Conservation (phyloP, 2,113 vertebrate species). For the Orientallactaga bullata region DNA sequence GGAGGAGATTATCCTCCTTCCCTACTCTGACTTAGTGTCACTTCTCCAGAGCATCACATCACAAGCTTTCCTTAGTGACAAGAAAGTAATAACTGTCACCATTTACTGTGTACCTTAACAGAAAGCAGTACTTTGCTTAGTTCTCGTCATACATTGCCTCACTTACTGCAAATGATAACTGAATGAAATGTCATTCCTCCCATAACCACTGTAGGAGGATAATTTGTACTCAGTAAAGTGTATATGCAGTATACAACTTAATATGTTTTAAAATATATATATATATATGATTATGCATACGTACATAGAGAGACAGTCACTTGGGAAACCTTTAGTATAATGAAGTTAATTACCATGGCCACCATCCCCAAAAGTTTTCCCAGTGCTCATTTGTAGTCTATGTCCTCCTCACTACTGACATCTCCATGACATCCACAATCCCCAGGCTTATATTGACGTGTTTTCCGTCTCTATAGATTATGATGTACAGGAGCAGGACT, state of each 20-base stretch:
- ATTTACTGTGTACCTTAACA: slow-evolving; percentile 50
- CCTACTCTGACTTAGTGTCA: slow-evolving; percentile 28
- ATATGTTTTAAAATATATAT: slow-evolving; percentile 15
- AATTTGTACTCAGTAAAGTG: slow-evolving; percentile 48
- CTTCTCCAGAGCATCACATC: neutral
- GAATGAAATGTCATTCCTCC: slow-evolving; percentile 51
- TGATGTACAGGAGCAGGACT: neutral
- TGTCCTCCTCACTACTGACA: neutral
- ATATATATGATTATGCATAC: no score
- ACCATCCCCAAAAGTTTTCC: neutral
- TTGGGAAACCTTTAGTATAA: neutral
- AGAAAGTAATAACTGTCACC: slow-evolving; percentile 58
- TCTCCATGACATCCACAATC: neutral
- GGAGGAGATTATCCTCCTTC: slow-evolving; percentile 22
- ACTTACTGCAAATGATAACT: slow-evolving; percentile 26
- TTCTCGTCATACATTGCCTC: neutral
- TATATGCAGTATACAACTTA: neutral
- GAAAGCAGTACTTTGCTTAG: slow-evolving; percentile 21
- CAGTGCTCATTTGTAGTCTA: neutral
- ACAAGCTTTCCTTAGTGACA: slow-evolving; percentile 47
- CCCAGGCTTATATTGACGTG: neutral
- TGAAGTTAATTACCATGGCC: neutral
- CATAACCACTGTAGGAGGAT: slow-evolving; percentile 1
- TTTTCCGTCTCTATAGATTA: neutral
- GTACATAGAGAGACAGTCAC: neutral